Evolutionary conservation across 2,113 vertebrate genomes (phyloP).

Genomic region (Ciconia maguari): DNA sequence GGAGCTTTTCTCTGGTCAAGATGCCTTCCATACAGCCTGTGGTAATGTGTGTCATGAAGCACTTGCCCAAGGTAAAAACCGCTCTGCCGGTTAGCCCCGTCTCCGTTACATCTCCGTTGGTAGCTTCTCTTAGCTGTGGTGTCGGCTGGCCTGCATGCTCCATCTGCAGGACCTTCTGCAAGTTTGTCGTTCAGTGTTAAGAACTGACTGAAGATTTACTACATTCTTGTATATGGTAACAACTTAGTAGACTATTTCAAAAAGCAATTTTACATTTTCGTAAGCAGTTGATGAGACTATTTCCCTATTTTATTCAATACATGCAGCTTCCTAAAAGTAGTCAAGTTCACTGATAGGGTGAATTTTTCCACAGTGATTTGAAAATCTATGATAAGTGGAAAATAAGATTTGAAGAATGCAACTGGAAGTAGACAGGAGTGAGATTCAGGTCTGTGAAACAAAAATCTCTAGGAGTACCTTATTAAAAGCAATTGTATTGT

Average conservation of each 20-base stretch:
- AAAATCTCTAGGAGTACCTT: not conserved
- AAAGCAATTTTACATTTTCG: not conserved
- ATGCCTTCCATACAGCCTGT: slow-evolving; percentile 97
- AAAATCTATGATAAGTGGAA: not conserved
- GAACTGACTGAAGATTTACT: not conserved
- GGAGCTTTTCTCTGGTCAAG: slow-evolving; percentile 93
- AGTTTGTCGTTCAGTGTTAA: not conserved
- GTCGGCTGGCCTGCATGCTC: not conserved
- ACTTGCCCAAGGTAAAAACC: slow-evolving; percentile 86
- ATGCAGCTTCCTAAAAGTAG: not conserved
- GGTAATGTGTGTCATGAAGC: slow-evolving; percentile 98
- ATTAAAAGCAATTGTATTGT: not conserved
- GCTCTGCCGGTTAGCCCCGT: fast-evolving
- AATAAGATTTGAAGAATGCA: not conserved
- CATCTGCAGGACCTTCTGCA: not conserved
- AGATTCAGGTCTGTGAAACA: not conserved
- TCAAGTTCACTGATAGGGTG: not conserved
- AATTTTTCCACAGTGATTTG: not conserved
- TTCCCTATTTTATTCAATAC: not conserved
- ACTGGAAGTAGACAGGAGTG: not conserved
- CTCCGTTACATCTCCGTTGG: not conserved
- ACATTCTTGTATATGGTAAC: not conserved
- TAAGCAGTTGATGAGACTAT: not conserved
- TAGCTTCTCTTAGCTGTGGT: not conserved
- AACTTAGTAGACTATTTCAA: not conserved